Evolutionary conservation across 2,797 vertebrate species (phyloP).

Genomic region (Molossus molossus): DNA sequence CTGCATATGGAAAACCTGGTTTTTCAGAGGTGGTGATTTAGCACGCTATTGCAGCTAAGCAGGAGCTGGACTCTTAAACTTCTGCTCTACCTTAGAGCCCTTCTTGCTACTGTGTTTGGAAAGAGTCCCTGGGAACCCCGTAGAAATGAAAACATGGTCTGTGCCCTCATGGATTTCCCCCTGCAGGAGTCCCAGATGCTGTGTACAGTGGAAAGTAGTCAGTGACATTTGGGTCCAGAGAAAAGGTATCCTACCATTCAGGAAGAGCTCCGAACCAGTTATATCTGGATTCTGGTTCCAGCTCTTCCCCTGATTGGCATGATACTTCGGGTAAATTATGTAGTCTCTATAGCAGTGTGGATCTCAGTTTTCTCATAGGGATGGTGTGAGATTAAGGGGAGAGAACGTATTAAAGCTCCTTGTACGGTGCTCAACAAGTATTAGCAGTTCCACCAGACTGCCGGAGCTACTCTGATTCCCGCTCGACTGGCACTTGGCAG

Average conservation of each 20-base stretch:
- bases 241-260: background rate
- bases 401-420: background rate
- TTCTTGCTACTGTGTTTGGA: background rate
- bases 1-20: accelerated
- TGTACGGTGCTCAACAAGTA: accelerated
- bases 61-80: background rate
- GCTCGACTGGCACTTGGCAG: background rate
- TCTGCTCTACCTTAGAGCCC: background rate
- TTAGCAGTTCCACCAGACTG: background rate
- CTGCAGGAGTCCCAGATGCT: background rate
- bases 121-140: background rate
- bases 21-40: background rate
- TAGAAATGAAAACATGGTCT: background rate
- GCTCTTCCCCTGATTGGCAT: background rate
- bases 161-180: background rate
- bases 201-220: background rate
- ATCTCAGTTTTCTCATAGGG: background rate
- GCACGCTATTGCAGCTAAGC: background rate
- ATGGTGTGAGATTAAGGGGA: background rate
- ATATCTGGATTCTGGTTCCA: background rate
- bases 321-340: background rate
- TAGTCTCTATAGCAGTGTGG: background rate
- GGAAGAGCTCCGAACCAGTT: background rate
- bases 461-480: background rate
- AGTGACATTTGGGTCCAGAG: conserved; percentile 26